Percentiles rank a stretch among this genome's conserved stretches.
These are phyloP conservation scores for Aplidium turbinatum DNA, from an alignment of 23 tunicate species.

Conservation along the genomic window DNA sequence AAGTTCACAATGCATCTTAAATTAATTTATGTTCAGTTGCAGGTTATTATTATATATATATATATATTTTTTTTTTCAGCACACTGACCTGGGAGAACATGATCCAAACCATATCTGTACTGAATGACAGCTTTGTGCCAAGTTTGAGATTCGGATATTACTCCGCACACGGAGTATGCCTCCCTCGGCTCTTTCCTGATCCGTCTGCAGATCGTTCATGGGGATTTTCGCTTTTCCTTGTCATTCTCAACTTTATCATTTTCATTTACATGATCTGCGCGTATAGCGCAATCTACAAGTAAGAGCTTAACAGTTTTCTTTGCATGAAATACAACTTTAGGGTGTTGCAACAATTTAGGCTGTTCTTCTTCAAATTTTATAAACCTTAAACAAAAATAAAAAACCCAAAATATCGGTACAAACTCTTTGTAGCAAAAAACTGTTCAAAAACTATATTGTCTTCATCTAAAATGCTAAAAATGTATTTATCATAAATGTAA, in stretches of 20 bases:
- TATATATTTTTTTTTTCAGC: constrained; percentile 26
- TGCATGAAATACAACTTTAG: too few relatives aligned
- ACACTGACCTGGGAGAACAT: constrained; percentile 18
- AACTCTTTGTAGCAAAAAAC: too few relatives aligned
- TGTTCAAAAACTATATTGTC: too few relatives aligned
- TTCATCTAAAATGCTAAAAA: too few relatives aligned
- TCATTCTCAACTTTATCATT: constrained; percentile 52
- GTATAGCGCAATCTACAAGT: constrained; percentile 60
- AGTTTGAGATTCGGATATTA: constrained; percentile 66
- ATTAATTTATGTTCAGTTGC: too few relatives aligned
- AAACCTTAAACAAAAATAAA: too few relatives aligned
- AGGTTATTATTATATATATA: too few relatives aligned
- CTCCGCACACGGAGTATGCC: constrained; percentile 86
- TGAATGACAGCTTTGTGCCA: constrained; percentile 16
- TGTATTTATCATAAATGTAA: too few relatives aligned
- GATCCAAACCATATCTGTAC: not conserved
- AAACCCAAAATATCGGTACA: too few relatives aligned
- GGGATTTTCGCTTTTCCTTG: constrained; percentile 70
- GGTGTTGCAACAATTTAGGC: too few relatives aligned
- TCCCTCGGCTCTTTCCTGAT: constrained; percentile 71
- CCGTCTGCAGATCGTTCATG: constrained; percentile 50
- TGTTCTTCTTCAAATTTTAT: not conserved
- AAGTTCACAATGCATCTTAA: too few relatives aligned
- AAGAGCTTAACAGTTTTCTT: constrained; percentile 1
- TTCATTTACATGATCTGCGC: constrained; percentile 56